These are phyloP conservation scores for Hemiscyllium ocellatum DNA, from an alignment of 2,113 vertebrate genomes.

Conservation along the genomic window DNA sequence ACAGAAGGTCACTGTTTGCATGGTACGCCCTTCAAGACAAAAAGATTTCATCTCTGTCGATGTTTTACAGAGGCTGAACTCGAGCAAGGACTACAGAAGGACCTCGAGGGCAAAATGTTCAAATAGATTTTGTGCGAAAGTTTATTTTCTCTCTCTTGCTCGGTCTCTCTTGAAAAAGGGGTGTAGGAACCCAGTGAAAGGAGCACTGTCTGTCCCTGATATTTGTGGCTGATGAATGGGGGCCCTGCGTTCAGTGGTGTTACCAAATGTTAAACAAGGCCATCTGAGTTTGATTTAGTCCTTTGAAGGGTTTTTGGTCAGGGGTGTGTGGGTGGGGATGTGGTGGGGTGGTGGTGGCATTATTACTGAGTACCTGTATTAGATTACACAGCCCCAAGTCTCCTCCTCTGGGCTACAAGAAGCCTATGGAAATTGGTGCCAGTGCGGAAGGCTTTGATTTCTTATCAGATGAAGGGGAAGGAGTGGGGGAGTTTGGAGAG, in stretches of 20 bases:
- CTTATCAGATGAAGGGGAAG: slow-evolving; percentile 11
- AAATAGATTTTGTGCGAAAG: neutral
- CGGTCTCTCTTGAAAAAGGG: neutral
- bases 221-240: neutral
- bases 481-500: neutral
- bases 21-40: neutral
- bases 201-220: neutral
- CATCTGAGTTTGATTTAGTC: slow-evolving; percentile 34
- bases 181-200: neutral
- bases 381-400: slow-evolving; percentile 27
- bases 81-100: neutral
- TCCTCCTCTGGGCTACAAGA: neutral
- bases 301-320: neutral
- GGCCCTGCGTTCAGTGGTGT: neutral
- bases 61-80: neutral
- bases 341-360: neutral
- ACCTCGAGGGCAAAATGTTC: neutral
- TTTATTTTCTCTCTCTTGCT: neutral
- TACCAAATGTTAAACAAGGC: neutral
- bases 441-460: neutral
- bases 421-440: slow-evolving; percentile 12
- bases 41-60: neutral
- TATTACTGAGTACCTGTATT: slow-evolving; percentile 19
- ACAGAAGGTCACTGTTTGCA: neutral
- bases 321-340: neutral